Base-by-base conservation (phyloP, 2,113 vertebrate species). In the Tachysurus fulvidraco region DNA sequence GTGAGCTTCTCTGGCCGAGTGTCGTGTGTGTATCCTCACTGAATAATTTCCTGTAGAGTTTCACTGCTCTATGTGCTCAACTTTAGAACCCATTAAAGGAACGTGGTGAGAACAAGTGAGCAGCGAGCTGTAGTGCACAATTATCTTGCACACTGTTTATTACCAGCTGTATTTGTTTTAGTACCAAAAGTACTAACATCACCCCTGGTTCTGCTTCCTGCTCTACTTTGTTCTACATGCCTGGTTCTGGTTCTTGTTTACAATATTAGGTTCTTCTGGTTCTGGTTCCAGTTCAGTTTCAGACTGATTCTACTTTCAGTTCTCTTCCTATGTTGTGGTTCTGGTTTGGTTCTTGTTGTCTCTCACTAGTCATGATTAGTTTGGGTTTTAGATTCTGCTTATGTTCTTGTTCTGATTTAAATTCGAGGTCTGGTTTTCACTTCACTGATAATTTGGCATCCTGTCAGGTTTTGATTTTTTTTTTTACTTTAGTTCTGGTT, bases 1-100 rank as follows among this genome's bases (percentile, higher is more conserved):
- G 91, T 88, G 74, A 88, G 90, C 91, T 94, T 94, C 55, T 87
- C 83, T 60, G 82, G 88, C 88, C 90, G 64, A 90, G 89, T 84
- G 85, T 86, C 89, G 86, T 89, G 90, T 90, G 90, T 83, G 83
- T 89, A 46, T 73, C 90, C 83, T 92, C 60, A 71, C 92, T 91
- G 86, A 89, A 93, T 84, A 3, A 74, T 88, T 92, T 91, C 81
- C 86, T 89, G 85, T 82, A 46, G 19, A 83, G 83, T 88, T 88
- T 36, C 50, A 5, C 36, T 69, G 28, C 44, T 69, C 19, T 71
- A 57, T 73, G 41, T 73, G 41, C 9, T 30, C 44, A 84, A 83
- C 28, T 54, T 59, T 60, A 76, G 21, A 76, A 57, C 44, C 13
- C 1, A 5, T 60, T 60, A 84, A 62, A 84, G 46, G 25, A 54